Percentiles rank a stretch among this genome's conserved stretches.
phyloP scores from a whole-genome alignment of 1,140 invertebrate genomes.

The Tetranychus cinnabarinus region DNA sequence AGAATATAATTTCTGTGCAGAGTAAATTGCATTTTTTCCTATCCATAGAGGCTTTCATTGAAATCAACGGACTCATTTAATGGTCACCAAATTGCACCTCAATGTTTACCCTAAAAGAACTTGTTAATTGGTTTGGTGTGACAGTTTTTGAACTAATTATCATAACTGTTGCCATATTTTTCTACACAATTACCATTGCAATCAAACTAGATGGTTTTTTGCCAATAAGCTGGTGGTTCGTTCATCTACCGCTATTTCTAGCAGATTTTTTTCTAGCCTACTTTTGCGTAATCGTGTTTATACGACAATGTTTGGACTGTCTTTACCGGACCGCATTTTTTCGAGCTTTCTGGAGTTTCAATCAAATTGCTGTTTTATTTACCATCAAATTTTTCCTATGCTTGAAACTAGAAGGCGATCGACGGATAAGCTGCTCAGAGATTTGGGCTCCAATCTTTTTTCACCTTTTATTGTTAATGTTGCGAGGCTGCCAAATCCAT shows the following conservation, averaged over 20 bases:
- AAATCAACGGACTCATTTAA: no score
- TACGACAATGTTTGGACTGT: constrained; percentile 61
- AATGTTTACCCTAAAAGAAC: constrained; percentile 68
- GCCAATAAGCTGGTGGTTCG: constrained; percentile 31
- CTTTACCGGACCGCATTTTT: constrained; percentile 34
- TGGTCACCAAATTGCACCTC: constrained; percentile 23
- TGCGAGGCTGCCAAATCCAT: constrained; percentile 55
- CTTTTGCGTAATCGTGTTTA: constrained; percentile 78
- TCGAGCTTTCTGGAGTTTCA: constrained; percentile 58
- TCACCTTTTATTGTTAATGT: constrained; percentile 59
- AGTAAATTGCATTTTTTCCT: no score
- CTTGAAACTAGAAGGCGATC: constrained; percentile 54
- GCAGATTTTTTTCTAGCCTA: constrained; percentile 76
- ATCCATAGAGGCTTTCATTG: no score
- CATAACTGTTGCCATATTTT: constrained; percentile 49
- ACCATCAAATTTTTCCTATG: constrained; percentile 78
- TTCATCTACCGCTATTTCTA: constrained; percentile 70
- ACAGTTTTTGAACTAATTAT: constrained; percentile 83
- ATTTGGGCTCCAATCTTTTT: constrained; percentile 72
- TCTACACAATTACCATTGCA: constrained; percentile 57
- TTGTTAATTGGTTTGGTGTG: constrained; percentile 73
- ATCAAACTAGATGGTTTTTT: constrained; percentile 26
- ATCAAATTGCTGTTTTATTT: constrained; percentile 57
- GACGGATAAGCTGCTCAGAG: constrained; percentile 62
- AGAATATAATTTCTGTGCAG: no score